A percentile compares a stretch with the other conserved stretches of the same genome.
phyloP scores from a whole-genome alignment of 2,797 vertebrate species.

The Scomberomorus guttatus region DNA sequence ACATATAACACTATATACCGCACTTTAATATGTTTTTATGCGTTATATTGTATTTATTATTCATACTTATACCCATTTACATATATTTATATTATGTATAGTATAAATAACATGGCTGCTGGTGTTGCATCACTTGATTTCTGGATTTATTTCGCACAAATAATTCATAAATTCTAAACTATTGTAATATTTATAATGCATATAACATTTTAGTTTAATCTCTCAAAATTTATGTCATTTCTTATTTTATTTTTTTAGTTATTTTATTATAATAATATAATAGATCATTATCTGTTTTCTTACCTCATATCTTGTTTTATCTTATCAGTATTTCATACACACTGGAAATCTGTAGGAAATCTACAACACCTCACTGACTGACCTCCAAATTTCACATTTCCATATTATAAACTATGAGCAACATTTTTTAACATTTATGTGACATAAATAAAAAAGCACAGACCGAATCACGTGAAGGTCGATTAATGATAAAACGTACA shows the following conservation, averaged over 20 bases:
- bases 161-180: neutral
- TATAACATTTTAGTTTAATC: neutral
- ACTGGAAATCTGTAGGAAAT: neutral
- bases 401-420: neutral
- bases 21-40: neutral
- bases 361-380: no score
- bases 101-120: neutral
- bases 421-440: no score
- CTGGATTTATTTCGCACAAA: neutral
- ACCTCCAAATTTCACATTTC: rapidly evolving
- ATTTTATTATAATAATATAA: neutral
- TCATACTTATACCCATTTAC: neutral
- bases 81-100: neutral
- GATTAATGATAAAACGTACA: neutral
- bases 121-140: neutral
- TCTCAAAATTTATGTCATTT: neutral
- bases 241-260: neutral
- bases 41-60: neutral
- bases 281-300: neutral
- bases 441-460: neutral
- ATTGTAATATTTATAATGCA: neutral
- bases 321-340: neutral
- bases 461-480: neutral
- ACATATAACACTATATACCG: neutral
- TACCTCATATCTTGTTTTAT: neutral